Conservation (phyloP, 2,888 invertebrate genomes). For the Troilus luridus region DNA sequence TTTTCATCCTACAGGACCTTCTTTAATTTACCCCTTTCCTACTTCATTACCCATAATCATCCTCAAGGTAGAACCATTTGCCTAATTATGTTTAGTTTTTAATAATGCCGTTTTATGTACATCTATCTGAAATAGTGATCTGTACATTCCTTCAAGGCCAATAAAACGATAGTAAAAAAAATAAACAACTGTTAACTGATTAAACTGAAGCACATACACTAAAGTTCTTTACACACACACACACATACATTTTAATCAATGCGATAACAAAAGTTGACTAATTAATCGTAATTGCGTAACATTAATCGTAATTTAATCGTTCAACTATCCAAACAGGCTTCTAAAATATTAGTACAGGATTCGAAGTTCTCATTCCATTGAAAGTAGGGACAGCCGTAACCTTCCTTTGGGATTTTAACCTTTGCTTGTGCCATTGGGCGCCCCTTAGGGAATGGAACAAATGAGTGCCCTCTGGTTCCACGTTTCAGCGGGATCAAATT, state of each 20-base stretch:
- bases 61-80: background rate
- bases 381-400: background rate
- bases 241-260: too few relatives aligned
- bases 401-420: background rate
- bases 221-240: too few relatives aligned
- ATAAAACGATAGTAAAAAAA: background rate
- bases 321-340: background rate
- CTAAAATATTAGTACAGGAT: background rate
- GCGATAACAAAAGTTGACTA: too few relatives aligned
- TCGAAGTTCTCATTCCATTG: background rate
- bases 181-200: too few relatives aligned
- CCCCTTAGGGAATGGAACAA: background rate
- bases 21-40: conserved; percentile 7
- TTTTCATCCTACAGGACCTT: background rate
- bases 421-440: background rate
- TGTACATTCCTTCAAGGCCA: background rate
- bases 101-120: background rate
- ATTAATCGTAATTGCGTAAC: too few relatives aligned
- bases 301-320: too few relatives aligned
- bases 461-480: background rate
- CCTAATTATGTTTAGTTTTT: background rate
- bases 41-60: conserved; percentile 9
- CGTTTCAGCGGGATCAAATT: background rate
- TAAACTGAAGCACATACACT: too few relatives aligned
- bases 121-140: background rate